Percentiles rank a stretch among this genome's conserved stretches.
Conservation (phyloP, 2,797 vertebrate genomes). For the Choloepus didactylus region DNA sequence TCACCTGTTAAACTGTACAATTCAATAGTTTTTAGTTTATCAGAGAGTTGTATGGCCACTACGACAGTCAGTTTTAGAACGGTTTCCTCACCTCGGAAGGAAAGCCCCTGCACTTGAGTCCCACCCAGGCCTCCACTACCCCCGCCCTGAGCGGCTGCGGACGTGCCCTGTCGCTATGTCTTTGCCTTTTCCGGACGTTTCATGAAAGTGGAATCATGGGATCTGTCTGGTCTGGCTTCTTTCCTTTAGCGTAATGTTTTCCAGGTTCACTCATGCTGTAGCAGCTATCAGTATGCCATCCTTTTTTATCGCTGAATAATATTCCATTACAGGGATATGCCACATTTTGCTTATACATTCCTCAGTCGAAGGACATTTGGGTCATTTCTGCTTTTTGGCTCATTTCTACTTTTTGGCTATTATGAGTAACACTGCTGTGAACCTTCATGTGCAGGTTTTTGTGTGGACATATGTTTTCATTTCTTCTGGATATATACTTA, state of each 20-base stretch:
- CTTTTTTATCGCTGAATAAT: neutral
- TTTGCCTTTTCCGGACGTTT: neutral
- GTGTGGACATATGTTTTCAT: too few species aligned
- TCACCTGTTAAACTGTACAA: neutral
- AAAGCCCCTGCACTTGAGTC: rapidly evolving
- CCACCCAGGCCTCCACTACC: neutral
- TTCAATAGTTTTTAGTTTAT: neutral
- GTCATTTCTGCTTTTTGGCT: too few species aligned
- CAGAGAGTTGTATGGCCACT: too few species aligned
- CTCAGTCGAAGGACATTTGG: too few species aligned
- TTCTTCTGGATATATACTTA: too few species aligned
- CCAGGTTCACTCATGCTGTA: neutral
- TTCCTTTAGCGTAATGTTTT: neutral
- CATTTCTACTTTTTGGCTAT: too few species aligned
- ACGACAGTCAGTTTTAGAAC: neutral
- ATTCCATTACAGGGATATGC: too few species aligned
- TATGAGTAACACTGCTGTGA: too few species aligned
- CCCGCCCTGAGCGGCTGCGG: neutral
- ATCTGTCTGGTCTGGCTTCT: too few species aligned
- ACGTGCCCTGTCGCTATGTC: rapidly evolving
- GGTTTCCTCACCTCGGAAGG: neutral
- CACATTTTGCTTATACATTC: too few species aligned
- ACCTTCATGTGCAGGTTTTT: too few species aligned
- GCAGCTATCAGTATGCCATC: neutral
- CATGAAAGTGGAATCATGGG: neutral